Conservation (phyloP, 1,140 invertebrate genomes). For the Anthonomus grandis region DNA sequence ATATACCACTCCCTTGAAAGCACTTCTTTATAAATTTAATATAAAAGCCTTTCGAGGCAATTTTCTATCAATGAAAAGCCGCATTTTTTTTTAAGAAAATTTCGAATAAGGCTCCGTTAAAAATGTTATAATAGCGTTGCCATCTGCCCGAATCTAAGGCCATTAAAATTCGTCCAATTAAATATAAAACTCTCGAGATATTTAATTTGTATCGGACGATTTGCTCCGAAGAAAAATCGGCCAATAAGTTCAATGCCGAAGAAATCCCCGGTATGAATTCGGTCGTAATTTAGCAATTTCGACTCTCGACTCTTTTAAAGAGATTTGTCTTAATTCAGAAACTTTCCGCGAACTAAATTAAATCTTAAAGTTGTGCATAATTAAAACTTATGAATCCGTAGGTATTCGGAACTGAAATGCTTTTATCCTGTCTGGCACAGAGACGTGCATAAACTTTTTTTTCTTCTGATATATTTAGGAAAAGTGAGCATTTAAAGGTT, state of each 20-base stretch:
- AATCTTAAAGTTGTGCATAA: constrained; percentile 23
- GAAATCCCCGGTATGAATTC: constrained; percentile 18
- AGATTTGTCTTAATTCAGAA: constrained; percentile 25
- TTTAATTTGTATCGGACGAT: constrained; percentile 15
- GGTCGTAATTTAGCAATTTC: constrained; percentile 17
- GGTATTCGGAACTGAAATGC: constrained; percentile 9
- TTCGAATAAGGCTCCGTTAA: too few species aligned
- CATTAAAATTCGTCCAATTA: constrained; percentile 9
- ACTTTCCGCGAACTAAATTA: constrained; percentile 22
- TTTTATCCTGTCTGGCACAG: constrained; percentile 1
- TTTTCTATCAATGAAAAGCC: too few species aligned
- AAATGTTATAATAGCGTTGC: too few species aligned
- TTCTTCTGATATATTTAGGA: too few species aligned
- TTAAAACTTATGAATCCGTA: constrained; percentile 25
- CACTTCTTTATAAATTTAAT: too few species aligned
- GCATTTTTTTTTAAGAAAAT: too few species aligned
- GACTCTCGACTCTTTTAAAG: constrained; percentile 9
- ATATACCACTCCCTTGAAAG: too few species aligned
- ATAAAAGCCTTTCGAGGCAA: too few species aligned
- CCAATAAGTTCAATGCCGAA: constrained; percentile 6
- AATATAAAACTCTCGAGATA: constrained; percentile 1
- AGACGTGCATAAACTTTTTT: too few species aligned
- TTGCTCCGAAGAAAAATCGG: constrained; percentile 11
- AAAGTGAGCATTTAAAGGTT: too few species aligned
- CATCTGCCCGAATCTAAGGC: too few species aligned